Base-by-base conservation (phyloP, 2,113 vertebrate genomes). In the Syngnathoides biaculeatus region DNA sequence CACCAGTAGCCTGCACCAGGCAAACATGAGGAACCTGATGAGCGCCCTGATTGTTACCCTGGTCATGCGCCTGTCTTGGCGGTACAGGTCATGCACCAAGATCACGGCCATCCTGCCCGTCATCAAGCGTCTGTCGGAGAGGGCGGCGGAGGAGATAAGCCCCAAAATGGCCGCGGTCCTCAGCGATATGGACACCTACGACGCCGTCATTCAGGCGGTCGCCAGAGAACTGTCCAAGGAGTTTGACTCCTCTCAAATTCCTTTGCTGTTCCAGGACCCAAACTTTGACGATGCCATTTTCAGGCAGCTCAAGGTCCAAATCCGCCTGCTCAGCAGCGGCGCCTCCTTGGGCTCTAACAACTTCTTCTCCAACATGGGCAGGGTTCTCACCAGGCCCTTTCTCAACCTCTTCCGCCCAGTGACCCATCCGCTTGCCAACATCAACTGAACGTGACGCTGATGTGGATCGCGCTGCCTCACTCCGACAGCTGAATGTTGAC, bases 81-180 rank as follows among this genome's bases (percentile, higher is more conserved):
- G 9, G 6, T 26, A 14, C 40, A 24, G 60, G 13, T 62, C 60
- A 6, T 42, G 39, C n/a, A 62, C 60, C 60, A 62, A 62, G 39
- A 62, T 62, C 35, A 62, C 39, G 4, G 19, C 60, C 3, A 62
- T 62, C n/a, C 15, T 62, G n/a, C 60, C 60, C 7, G 38, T 43
- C 40, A 62, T 62, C 60, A 62, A 62, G 60, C 60, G 60, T 12
- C 40, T 62, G 39, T 62, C 60, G n/a, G 60, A 62, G n/a, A 42
- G 39, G 39, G 60, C 60, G 20, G 60, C 26, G 22, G 20, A 24
- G 1, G 60, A 62, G 60, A 62, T 62, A 24, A 62, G 39, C 39
- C 60, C 60, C 60, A 43, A 22, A 13, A 13, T 62, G n/a, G 39
- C 60, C 22, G 39, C 60, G n/a, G 60, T n/a, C 40, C 60, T 62